Conservation (phyloP, 2,888 invertebrate species). For the Reticulitermes lucifugus region DNA sequence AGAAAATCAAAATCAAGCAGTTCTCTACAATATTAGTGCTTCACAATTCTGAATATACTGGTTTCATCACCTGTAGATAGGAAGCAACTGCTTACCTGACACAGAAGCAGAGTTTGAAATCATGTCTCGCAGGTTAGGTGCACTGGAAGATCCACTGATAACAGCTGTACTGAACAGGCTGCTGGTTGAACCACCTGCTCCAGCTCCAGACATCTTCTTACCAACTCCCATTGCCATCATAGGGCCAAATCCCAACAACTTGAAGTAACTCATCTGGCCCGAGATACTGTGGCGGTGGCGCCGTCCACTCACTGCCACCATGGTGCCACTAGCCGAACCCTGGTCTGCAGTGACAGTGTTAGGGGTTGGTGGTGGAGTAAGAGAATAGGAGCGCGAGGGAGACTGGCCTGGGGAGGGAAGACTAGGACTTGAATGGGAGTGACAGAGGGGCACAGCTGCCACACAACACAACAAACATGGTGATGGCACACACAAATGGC, state of each 20-base stretch:
- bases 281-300: conserved; percentile 96
- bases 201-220: conserved; percentile 63
- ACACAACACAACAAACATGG: conserved; percentile 52
- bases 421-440: conserved; percentile 41
- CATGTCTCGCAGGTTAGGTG: conserved; percentile 90
- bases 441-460: conserved; percentile 49
- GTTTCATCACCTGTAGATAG: too few relatives aligned
- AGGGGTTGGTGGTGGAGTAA: conserved; percentile 42
- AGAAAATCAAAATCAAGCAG: too few relatives aligned
- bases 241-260: conserved; percentile 80
- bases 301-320: conserved; percentile 65
- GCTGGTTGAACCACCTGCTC: conserved; percentile 77
- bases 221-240: conserved; percentile 36
- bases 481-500: conserved; percentile 28
- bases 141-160: conserved; percentile 93
- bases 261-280: conserved; percentile 94
- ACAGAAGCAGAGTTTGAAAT: conserved; percentile 79
- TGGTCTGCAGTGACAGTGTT: conserved; percentile 43
- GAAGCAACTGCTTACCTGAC: conserved; percentile 72
- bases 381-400: conserved; percentile 58
- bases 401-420: conserved; percentile 53
- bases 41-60: too few relatives aligned
- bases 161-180: conserved; percentile 96
- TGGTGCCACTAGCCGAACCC: conserved; percentile 56
- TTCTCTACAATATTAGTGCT: too few relatives aligned